Evolutionary conservation across 1,140 invertebrate genomes (phyloP).

Genomic region (Heliconius melpomene): DNA sequence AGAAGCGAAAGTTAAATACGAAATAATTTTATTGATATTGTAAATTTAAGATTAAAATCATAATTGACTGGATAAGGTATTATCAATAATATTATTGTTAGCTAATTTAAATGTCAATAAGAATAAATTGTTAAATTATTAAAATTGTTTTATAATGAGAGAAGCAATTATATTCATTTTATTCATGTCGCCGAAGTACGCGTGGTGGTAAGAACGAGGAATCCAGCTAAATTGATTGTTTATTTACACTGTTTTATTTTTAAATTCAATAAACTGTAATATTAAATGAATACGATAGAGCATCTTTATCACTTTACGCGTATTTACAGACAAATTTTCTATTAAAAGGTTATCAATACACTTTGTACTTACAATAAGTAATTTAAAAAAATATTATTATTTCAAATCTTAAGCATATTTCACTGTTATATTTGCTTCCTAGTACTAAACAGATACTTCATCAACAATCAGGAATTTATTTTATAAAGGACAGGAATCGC

Average conservation of each 20-base stretch:
- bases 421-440: not conserved
- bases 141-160: not conserved
- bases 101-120: not conserved
- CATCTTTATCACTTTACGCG: not conserved
- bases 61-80: no score
- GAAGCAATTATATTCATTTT: slow-evolving; percentile 1
- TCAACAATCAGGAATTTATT: not conserved
- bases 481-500: not conserved
- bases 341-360: slow-evolving; percentile 20
- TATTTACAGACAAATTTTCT: not conserved
- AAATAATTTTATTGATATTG: no score
- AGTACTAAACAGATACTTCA: not conserved
- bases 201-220: not conserved
- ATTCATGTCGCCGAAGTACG: slow-evolving; percentile 2
- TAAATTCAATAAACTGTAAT: not conserved
- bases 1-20: not conserved
- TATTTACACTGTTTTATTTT: not conserved
- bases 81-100: not conserved
- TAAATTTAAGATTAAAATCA: no score
- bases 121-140: not conserved
- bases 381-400: slow-evolving; percentile 18
- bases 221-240: not conserved
- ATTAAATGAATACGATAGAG: not conserved
- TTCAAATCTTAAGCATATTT: slow-evolving; percentile 17
- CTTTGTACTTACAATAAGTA: slow-evolving; percentile 21